Percentiles rank a stretch among this genome's conserved stretches.
Conservation (phyloP, 2,113 vertebrate species). For the Pelecanoides urinatrix region DNA sequence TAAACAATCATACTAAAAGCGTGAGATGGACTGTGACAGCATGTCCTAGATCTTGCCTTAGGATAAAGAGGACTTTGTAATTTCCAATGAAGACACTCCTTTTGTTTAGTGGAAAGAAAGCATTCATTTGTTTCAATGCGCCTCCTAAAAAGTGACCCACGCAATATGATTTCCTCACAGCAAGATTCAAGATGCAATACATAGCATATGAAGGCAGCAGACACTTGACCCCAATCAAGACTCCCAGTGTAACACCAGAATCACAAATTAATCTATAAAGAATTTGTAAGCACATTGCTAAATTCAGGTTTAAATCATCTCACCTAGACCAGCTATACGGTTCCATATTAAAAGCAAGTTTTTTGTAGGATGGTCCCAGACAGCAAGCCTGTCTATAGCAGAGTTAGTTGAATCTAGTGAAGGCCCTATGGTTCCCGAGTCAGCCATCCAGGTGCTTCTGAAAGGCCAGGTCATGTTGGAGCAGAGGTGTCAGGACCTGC, state of each 20-base stretch:
- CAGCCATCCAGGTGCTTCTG: neutral
- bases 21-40: neutral
- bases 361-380: neutral
- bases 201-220: neutral
- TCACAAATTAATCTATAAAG: neutral
- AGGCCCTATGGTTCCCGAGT: neutral
- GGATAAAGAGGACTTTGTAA: slow-evolving; percentile 38
- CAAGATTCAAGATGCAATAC: neutral
- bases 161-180: neutral
- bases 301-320: neutral
- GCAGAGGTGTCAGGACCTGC: neutral
- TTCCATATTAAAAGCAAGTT: neutral
- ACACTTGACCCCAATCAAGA: accelerated
- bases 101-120: slow-evolving; percentile 29
- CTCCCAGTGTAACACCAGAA: neutral
- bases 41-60: slow-evolving; percentile 10
- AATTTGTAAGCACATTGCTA: neutral
- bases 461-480: neutral
- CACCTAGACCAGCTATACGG: neutral
- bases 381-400: neutral
- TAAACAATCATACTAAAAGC: neutral
- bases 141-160: neutral
- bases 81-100: neutral
- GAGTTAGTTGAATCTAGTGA: neutral
- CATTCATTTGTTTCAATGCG: neutral